phyloP scores from a whole-genome alignment of 2,113 vertebrate genomes.

The pig (Sus scrofa) region T2T-Sscrofa CM000814.6:64468501-64469000 shows the following conservation, averaged over 20 bases:
- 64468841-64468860: neutral
- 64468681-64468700: neutral
- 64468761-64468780: neutral
- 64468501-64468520: neutral
- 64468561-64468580: neutral
- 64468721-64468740: neutral
- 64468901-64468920: neutral
- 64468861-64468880: neutral
- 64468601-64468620: neutral
- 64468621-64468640: neutral
- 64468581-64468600: neutral
- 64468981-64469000: neutral
- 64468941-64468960: neutral
- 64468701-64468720: neutral
- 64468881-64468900: rapidly evolving
- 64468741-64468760: neutral
- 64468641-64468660: neutral
- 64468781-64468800: too few species aligned
- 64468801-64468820: neutral
- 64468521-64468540: neutral
- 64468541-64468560: neutral
- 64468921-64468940: neutral
- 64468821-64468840: neutral
- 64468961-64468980: too few species aligned
- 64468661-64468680: neutral